These are phyloP conservation scores for Lycophotia porphyrea DNA, from an alignment of 2,888 invertebrate genomes.

Conservation along the genomic window DNA sequence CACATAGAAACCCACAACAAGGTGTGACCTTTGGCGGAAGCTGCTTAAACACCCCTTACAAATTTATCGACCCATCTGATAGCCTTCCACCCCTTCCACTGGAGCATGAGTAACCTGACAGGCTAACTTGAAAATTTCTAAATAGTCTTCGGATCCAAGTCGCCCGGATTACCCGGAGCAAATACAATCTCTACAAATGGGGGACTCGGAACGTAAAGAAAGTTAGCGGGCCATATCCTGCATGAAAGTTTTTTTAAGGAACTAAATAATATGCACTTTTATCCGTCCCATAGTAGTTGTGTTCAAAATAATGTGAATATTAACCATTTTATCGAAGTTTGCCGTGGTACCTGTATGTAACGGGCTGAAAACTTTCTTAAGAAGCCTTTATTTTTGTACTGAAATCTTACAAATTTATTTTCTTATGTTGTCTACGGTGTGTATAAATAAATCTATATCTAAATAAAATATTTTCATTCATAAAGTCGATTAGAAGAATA, in stretches of 20 bases:
- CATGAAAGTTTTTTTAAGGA: background rate
- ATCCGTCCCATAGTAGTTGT: background rate
- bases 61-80: background rate
- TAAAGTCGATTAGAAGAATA: slow-evolving; percentile 2
- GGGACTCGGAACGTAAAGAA: background rate
- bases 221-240: background rate
- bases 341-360: background rate
- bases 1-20: background rate
- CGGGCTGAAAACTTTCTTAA: background rate
- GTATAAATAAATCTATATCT: background rate
- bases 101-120: background rate
- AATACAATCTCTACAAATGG: background rate
- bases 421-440: background rate
- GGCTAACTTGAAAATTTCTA: background rate
- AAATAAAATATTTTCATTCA: background rate
- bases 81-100: background rate
- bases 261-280: background rate
- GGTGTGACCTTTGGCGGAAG: background rate
- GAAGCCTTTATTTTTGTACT: background rate
- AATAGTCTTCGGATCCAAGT: background rate
- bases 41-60: background rate
- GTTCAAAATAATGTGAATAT: background rate
- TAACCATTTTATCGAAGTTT: background rate
- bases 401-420: background rate
- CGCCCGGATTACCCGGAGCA: background rate